phyloP scores from a whole-genome alignment of 2,888 invertebrate species.

The Scaptomyza reducta region DNA sequence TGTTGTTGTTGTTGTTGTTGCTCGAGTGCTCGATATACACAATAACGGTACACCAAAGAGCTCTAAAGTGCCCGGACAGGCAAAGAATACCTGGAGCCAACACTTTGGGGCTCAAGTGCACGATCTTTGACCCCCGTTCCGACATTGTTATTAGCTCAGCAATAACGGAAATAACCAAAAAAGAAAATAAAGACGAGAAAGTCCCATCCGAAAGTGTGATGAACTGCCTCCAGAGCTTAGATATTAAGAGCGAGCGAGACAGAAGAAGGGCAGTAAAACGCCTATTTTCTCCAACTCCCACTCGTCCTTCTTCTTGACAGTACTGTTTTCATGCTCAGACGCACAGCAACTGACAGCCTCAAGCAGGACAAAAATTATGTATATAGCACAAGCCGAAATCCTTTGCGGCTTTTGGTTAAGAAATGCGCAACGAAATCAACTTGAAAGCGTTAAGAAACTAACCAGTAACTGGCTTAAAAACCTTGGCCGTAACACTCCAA shows the following conservation, averaged over 20 bases:
- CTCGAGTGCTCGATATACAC: conserved; percentile 64
- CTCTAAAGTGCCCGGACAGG: conserved; percentile 68
- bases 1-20: conserved; percentile 12
- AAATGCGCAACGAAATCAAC: conserved; percentile 68
- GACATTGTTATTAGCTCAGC: conserved; percentile 33
- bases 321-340: conserved; percentile 51
- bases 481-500: conserved; percentile 6
- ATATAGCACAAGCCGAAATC: conserved; percentile 51
- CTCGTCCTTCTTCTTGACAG: conserved; percentile 4
- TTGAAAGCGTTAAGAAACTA: conserved; percentile 44
- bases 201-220: conserved; percentile 53
- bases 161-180: conserved; percentile 13
- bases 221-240: conserved; percentile 47
- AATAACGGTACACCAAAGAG: conserved; percentile 69
- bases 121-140: conserved; percentile 44
- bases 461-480: conserved; percentile 5
- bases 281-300: neutral
- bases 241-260: neutral
- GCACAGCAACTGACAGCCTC: conserved; percentile 50
- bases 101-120: conserved; percentile 53
- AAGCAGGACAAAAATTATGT: conserved; percentile 26
- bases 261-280: conserved; percentile 25
- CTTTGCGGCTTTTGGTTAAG: conserved; percentile 66
- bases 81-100: conserved; percentile 39
- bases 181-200: neutral